Percentiles rank a stretch among this genome's conserved stretches.
Evolutionary conservation across 2,113 vertebrate species (phyloP).

Genomic region (Cichladusa arquata): DNA sequence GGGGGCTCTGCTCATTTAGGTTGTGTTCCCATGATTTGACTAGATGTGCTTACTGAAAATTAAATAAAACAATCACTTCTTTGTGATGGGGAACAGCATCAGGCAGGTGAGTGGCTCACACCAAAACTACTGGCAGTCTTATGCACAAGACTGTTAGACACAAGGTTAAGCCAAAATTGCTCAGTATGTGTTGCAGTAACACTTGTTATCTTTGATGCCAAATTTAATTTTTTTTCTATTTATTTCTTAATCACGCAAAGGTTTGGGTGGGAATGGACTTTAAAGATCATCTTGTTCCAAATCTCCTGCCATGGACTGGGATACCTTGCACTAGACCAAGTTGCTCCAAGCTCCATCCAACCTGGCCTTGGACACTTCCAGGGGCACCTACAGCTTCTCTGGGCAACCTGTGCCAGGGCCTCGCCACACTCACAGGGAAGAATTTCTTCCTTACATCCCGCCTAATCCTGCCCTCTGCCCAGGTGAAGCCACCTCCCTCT

Average conservation of each 20-base stretch:
- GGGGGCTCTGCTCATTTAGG: neutral
- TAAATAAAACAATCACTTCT: neutral
- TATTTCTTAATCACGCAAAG: neutral
- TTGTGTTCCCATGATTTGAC: neutral
- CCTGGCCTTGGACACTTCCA: neutral
- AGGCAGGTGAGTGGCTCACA: neutral
- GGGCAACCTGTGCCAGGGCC: neutral
- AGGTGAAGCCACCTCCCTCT: neutral
- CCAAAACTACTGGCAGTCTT: neutral
- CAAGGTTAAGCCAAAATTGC: neutral
- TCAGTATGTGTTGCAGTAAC: neutral
- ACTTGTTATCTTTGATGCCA: neutral
- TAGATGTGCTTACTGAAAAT: neutral
- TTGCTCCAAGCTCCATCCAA: accelerated
- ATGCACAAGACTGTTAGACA: neutral
- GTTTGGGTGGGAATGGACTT: neutral
- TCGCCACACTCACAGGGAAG: neutral
- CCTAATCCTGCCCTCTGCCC: neutral
- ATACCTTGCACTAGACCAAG: neutral
- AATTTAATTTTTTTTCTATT: neutral
- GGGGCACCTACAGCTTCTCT: neutral
- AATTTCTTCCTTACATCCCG: neutral
- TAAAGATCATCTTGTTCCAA: neutral
- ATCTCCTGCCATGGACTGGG: neutral
- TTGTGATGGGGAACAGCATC: neutral